Evolutionary conservation across 2,113 vertebrate genomes (phyloP).

Genomic region (Cricetomys ansorgei): DNA sequence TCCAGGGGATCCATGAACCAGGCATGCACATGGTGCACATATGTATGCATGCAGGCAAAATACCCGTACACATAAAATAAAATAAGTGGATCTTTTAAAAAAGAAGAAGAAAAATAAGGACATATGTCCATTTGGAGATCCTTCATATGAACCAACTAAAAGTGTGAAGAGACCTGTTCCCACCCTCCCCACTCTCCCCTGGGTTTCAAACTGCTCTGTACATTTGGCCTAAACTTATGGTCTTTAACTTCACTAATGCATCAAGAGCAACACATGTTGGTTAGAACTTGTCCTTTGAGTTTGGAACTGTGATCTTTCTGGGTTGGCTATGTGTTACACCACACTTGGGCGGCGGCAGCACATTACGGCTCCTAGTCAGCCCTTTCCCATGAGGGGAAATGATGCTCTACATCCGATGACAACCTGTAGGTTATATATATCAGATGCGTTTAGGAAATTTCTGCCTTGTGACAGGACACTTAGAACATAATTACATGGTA

Average conservation of each 20-base stretch:
- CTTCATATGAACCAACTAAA: background rate
- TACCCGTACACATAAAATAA: background rate
- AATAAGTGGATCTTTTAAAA: background rate
- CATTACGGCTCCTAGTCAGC: background rate
- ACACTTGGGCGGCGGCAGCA: background rate
- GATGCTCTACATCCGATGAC: background rate
- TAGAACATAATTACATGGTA: background rate
- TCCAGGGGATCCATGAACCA: background rate
- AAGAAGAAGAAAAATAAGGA: background rate
- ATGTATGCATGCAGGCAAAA: background rate
- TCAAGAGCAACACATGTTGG: background rate
- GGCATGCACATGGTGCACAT: background rate
- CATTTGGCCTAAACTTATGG: background rate
- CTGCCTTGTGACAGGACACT: background rate
- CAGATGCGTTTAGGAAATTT: background rate
- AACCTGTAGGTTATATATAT: no score
- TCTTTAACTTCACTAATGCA: background rate
- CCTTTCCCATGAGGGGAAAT: background rate
- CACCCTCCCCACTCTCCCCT: accelerated
- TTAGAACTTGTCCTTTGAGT: background rate
- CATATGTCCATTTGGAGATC: background rate
- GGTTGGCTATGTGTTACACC: background rate
- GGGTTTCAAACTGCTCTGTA: background rate
- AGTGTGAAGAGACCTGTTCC: background rate
- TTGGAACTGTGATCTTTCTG: background rate